Percentiles rank a stretch among this genome's conserved stretches.
Conservation (phyloP, 1,140 invertebrate genomes). For the Oryctes rhinoceros region DNA sequence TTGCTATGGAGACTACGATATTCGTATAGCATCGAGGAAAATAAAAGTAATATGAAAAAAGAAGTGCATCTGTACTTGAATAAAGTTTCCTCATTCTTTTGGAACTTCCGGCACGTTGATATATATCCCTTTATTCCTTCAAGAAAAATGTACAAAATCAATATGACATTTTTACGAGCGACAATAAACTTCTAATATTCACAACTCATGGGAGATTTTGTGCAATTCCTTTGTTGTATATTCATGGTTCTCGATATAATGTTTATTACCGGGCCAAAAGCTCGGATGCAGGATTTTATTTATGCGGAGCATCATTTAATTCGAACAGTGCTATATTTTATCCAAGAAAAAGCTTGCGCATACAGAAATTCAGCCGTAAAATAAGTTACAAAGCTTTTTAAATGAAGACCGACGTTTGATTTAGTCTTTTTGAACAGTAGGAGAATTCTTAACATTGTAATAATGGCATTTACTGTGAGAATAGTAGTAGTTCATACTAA, state of each 20-base stretch:
- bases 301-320: slow-evolving; percentile 19
- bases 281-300: slow-evolving; percentile 1
- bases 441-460: no score
- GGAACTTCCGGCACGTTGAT: slow-evolving; percentile 32
- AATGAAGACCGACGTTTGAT: no score
- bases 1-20: not conserved
- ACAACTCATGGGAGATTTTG: slow-evolving; percentile 29
- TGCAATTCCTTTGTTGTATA: slow-evolving; percentile 36
- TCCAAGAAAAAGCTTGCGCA: no score
- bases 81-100: slow-evolving; percentile 32
- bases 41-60: slow-evolving; percentile 21
- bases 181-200: slow-evolving; percentile 40
- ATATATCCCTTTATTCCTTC: slow-evolving; percentile 36
- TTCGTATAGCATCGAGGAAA: not conserved
- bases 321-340: slow-evolving; percentile 10
- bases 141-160: slow-evolving; percentile 39
- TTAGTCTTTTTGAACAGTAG: no score
- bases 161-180: slow-evolving; percentile 39
- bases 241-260: slow-evolving; percentile 37
- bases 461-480: no score
- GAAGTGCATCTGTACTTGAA: slow-evolving; percentile 32
- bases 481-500: no score
- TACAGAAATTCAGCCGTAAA: no score
- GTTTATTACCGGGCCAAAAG: slow-evolving; percentile 23
- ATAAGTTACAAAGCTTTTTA: no score